phyloP scores from a whole-genome alignment of 2,888 invertebrate species.

The Stictocephala bisonia region DNA sequence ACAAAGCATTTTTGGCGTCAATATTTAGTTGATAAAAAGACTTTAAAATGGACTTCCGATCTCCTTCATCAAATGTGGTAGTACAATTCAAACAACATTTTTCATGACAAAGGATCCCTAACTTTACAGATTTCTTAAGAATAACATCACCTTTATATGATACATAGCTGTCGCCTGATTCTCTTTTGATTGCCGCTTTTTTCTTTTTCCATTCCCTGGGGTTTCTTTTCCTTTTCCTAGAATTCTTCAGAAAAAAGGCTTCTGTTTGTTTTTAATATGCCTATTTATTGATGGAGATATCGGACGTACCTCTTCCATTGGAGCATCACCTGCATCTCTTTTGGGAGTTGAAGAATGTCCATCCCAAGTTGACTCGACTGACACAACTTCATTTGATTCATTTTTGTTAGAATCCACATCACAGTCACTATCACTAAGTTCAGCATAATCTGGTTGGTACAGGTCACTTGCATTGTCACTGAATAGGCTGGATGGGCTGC shows the following conservation, averaged over 20 bases:
- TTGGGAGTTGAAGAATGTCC: too few relatives aligned
- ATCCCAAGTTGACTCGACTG: too few relatives aligned
- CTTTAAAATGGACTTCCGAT: not conserved
- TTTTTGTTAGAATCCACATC: too few relatives aligned
- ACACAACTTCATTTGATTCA: too few relatives aligned
- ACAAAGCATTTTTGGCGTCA: not conserved
- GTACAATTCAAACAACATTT: not conserved
- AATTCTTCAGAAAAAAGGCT: not conserved
- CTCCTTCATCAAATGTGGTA: not conserved
- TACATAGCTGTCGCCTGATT: not conserved
- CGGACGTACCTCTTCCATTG: too few relatives aligned
- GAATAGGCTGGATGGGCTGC: not conserved
- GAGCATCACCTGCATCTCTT: too few relatives aligned
- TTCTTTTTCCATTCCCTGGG: conserved; percentile 9
- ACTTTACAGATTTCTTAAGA: not conserved
- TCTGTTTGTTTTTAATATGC: not conserved
- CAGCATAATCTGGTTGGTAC: not conserved
- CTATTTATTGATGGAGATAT: too few relatives aligned
- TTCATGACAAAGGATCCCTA: not conserved
- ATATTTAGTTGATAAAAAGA: conserved; percentile 4
- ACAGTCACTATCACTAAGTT: not conserved
- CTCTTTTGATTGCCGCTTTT: not conserved
- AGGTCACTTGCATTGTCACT: not conserved
- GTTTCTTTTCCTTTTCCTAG: not conserved
- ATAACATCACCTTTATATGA: not conserved